Evolutionary conservation across 2,113 vertebrate species (phyloP).

Genomic region (Datnioides undecimradiatus): DNA sequence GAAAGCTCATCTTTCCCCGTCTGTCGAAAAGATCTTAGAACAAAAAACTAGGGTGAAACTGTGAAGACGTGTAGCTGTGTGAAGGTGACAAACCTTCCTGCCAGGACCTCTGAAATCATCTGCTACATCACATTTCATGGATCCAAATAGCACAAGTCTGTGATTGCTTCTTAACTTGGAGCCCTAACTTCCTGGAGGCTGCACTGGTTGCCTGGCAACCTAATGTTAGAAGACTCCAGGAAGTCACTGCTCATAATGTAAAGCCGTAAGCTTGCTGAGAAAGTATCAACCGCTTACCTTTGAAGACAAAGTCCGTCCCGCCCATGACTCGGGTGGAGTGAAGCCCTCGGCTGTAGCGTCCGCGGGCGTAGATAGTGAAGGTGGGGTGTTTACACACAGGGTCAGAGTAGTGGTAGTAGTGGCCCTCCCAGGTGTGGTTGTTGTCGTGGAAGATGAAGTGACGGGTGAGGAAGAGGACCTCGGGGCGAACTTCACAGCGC

Average conservation of each 20-base stretch:
- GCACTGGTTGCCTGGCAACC: background rate
- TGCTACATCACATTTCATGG: background rate
- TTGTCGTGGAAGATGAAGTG: conserved; percentile 97
- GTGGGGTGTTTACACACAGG: conserved; percentile 96
- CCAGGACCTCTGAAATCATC: background rate
- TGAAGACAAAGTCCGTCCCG: conserved; percentile 95
- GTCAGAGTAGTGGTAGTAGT: conserved; percentile 97
- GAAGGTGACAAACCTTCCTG: background rate
- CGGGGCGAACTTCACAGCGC: conserved; percentile 95
- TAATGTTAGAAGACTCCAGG: background rate
- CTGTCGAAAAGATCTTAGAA: too few species aligned
- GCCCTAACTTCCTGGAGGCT: background rate
- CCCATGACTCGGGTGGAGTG: conserved; percentile 92
- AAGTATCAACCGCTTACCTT: conserved; percentile 84
- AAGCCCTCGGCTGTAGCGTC: conserved; percentile 92
- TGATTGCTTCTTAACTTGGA: background rate
- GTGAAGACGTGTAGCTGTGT: background rate
- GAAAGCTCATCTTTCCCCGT: too few species aligned
- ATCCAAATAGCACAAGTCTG: background rate
- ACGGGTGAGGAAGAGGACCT: conserved; percentile 96
- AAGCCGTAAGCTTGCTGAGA: background rate
- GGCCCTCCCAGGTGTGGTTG: conserved; percentile 97
- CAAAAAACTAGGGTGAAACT: background rate
- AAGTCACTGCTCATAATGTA: background rate
- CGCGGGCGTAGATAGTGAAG: conserved; percentile 95